Evolutionary conservation across 2,888 invertebrate genomes (phyloP).

Genomic region (Margaritifera margaritifera): DNA sequence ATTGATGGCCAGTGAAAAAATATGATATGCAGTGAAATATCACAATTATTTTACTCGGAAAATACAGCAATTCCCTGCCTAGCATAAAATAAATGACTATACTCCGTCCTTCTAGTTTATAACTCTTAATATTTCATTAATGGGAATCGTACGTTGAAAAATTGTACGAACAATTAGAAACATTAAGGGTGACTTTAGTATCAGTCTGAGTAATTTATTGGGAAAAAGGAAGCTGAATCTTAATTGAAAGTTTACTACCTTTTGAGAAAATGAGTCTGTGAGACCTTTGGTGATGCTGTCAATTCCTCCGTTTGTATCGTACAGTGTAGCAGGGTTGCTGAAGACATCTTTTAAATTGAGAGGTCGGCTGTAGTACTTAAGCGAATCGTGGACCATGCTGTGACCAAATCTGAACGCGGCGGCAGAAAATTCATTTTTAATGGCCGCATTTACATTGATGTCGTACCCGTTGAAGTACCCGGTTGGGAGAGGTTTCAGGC

Average conservation of each 20-base stretch:
- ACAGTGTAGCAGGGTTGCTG: neutral
- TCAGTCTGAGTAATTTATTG: too few species aligned
- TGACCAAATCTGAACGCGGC: neutral
- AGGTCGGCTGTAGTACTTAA: neutral
- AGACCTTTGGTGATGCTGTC: neutral
- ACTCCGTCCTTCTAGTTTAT: too few species aligned
- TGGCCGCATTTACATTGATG: neutral
- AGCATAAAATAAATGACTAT: too few species aligned
- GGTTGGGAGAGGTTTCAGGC: neutral
- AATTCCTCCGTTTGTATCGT: neutral
- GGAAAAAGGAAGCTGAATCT: too few species aligned
- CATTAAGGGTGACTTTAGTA: too few species aligned
- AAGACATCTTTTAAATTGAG: neutral
- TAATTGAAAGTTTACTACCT: neutral
- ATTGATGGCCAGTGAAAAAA: too few species aligned
- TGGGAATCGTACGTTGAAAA: too few species aligned
- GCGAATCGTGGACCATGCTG: neutral
- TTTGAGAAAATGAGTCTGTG: neutral
- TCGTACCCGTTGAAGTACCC: neutral
- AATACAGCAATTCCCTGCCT: too few species aligned
- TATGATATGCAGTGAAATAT: too few species aligned
- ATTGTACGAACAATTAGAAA: too few species aligned
- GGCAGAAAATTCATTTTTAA: neutral
- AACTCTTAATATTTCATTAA: too few species aligned
- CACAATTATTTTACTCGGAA: too few species aligned